Conservation (phyloP, 1,140 invertebrate genomes). For the Euwallacea similis region DNA sequence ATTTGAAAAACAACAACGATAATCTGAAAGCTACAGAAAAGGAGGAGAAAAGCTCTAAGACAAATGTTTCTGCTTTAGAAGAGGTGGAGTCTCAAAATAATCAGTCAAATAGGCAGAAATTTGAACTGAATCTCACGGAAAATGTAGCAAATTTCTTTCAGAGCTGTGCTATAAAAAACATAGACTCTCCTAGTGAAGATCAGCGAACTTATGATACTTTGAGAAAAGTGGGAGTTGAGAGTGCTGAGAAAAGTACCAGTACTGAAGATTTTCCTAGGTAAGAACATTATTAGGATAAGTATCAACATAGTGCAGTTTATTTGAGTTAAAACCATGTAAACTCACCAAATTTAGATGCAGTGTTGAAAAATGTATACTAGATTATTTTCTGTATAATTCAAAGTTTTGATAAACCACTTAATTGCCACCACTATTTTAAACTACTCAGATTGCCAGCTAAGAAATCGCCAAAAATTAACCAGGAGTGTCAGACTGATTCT, state of each 20-base stretch:
- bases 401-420: no score
- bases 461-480: constrained; percentile 51
- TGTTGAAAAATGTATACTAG: not conserved
- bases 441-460: constrained; percentile 52
- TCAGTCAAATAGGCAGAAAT: constrained; percentile 21
- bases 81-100: not conserved
- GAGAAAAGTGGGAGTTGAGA: constrained; percentile 49
- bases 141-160: constrained; percentile 26
- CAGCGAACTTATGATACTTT: constrained; percentile 52
- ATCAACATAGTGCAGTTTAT: no score
- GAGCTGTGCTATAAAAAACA: constrained; percentile 31
- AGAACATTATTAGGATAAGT: not conserved
- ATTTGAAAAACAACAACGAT: no score
- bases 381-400: not conserved
- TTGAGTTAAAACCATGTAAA: no score
- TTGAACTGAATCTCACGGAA: constrained; percentile 27
- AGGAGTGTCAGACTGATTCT: constrained; percentile 47
- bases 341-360: no score
- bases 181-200: constrained; percentile 53
- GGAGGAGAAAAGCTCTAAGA: no score
- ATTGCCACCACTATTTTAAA: no score
- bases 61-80: not conserved
- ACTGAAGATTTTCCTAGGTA: constrained; percentile 52
- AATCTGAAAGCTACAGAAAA: no score
- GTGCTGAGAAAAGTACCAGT: constrained; percentile 56